Conservation (phyloP, 2,888 invertebrate species). For the Cynaeus angustus region DNA sequence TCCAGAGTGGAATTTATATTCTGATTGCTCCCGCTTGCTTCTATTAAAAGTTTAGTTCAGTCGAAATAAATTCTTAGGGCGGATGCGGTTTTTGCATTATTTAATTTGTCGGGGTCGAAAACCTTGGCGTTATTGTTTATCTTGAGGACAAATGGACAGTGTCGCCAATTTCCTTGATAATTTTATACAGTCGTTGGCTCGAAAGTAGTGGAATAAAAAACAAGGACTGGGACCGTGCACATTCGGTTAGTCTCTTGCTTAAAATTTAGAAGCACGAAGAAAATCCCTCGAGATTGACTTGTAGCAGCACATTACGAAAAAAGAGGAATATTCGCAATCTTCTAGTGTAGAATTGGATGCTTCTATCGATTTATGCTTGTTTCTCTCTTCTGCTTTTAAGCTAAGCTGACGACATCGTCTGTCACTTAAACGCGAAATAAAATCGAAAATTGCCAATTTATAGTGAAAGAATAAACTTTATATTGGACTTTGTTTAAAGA, state of each 20-base stretch:
- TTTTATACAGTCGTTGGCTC: constrained; percentile 22
- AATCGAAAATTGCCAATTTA: constrained; percentile 25
- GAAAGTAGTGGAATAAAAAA: constrained; percentile 15
- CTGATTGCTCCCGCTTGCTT: constrained; percentile 43
- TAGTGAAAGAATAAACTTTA: constrained; percentile 1
- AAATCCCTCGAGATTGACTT: constrained; percentile 36
- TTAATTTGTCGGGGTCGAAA: constrained; percentile 14
- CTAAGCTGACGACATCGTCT: constrained; percentile 31
- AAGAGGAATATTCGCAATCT: constrained; percentile 24
- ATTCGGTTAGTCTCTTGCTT: constrained; percentile 22
- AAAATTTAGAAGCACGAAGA: constrained; percentile 27
- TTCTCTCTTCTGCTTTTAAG: constrained; percentile 20
- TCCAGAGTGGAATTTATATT: constrained; percentile 42
- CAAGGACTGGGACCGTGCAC: constrained; percentile 10
- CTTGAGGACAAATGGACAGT: constrained; percentile 17
- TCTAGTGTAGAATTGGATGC: constrained; percentile 20
- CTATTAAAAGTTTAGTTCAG: constrained; percentile 43
- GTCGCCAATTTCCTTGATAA: constrained; percentile 36
- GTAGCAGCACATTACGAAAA: constrained; percentile 13
- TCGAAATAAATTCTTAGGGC: constrained; percentile 28
- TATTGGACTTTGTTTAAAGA: constrained; percentile 2
- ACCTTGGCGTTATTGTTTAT: constrained; percentile 12
- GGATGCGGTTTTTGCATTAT: constrained; percentile 36
- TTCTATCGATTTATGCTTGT: constrained; percentile 27
- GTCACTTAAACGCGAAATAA: constrained; percentile 23